These are phyloP conservation scores for Hydractinia symbiolongicarpus DNA, from an alignment of 30 jellyfish, hydroid and myxozoan genomes.

Conservation along the genomic window DNA sequence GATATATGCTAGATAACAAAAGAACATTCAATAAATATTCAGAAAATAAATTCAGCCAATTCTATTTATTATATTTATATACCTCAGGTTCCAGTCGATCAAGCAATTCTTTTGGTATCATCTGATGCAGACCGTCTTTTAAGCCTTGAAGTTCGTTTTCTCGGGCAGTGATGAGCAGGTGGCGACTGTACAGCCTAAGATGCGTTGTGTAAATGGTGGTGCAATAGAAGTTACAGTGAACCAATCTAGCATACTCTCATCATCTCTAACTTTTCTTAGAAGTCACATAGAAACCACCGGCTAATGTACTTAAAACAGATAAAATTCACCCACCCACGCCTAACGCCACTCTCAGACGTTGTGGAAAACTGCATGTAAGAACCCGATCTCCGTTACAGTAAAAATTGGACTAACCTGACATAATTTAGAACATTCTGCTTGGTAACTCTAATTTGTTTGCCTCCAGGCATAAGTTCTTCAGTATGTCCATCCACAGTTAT, in stretches of 20 bases:
- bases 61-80: background rate
- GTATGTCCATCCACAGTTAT: slow-evolving; percentile 46
- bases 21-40: no score
- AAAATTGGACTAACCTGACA: slow-evolving; percentile 38
- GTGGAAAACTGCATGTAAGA: no score
- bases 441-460: slow-evolving; percentile 46
- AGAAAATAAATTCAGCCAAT: no score
- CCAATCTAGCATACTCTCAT: background rate
- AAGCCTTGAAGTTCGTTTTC: slow-evolving; percentile 48
- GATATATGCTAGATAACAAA: no score
- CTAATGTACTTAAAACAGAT: no score
- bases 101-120: slow-evolving; percentile 74
- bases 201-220: background rate
- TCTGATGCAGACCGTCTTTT: slow-evolving; percentile 74
- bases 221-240: background rate
- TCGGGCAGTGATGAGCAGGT: slow-evolving; percentile 38
- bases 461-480: slow-evolving; percentile 71
- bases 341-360: no score
- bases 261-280: no score
- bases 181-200: slow-evolving; percentile 52
- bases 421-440: slow-evolving; percentile 42
- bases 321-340: no score
- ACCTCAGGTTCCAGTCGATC: slow-evolving; percentile 86
- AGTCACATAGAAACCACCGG: no score
- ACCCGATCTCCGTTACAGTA: no score